phyloP scores from a whole-genome alignment of 2,888 invertebrate genomes.

The Brenthis daphne region DNA sequence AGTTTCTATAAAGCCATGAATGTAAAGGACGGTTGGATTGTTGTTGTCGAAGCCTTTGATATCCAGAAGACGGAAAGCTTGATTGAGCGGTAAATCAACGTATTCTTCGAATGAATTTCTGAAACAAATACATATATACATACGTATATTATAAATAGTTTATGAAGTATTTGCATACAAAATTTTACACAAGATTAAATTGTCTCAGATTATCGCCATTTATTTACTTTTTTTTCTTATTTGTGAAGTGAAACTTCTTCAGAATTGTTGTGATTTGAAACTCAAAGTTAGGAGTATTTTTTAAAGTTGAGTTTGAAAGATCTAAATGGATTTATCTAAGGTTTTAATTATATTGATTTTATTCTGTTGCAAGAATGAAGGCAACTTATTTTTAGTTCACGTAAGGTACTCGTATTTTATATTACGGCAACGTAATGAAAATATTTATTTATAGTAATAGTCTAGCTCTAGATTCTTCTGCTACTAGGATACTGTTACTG shows the following conservation, averaged over 20 bases:
- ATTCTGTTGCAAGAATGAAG: background rate
- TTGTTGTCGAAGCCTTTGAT: conserved; percentile 71
- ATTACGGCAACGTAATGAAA: background rate
- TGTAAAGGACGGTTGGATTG: conserved; percentile 79
- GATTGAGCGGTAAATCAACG: conserved; percentile 74
- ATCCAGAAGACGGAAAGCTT: conserved; percentile 69
- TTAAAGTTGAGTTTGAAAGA: too few species aligned
- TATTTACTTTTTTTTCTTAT: too few species aligned
- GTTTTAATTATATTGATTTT: background rate
- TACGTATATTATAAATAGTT: background rate
- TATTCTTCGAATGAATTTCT: conserved; percentile 67
- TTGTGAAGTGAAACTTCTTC: too few species aligned
- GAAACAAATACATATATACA: conserved; percentile 36
- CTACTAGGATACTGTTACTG: background rate
- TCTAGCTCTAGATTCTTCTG: background rate
- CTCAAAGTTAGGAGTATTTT: too few species aligned
- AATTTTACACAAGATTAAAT: too few species aligned
- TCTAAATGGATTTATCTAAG: too few species aligned
- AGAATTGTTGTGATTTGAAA: too few species aligned
- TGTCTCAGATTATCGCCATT: too few species aligned
- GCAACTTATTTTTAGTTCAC: conserved; percentile 7
- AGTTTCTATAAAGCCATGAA: conserved; percentile 83
- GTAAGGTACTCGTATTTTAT: background rate
- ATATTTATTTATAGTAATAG: conserved; percentile 7
- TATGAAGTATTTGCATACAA: background rate